Percentiles rank a stretch among this genome's conserved stretches.
Evolutionary conservation across 2,888 invertebrate genomes (phyloP).

Genomic region (Sceliomorpha sp.): DNA sequence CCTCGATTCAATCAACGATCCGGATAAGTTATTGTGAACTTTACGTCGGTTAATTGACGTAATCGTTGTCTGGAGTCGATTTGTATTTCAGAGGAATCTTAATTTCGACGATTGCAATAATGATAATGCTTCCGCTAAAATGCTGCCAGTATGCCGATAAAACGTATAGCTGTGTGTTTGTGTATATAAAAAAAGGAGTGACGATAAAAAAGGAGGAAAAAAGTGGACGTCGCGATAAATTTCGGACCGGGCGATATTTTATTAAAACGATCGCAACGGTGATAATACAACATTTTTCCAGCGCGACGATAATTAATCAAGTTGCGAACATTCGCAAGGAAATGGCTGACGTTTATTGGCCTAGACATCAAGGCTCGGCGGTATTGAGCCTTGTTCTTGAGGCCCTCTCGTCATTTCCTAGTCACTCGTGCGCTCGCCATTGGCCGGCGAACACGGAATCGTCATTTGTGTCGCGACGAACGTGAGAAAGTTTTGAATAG

Average conservation of each 20-base stretch:
- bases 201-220: no score
- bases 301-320: slow-evolving; percentile 1
- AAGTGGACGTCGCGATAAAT: no score
- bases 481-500: slow-evolving; percentile 59
- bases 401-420: slow-evolving; percentile 32
- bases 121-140: slow-evolving; percentile 12
- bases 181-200: no score
- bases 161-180: no score
- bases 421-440: slow-evolving; percentile 20
- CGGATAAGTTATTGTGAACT: slow-evolving; percentile 46
- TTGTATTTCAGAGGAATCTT: slow-evolving; percentile 38
- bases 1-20: slow-evolving; percentile 46
- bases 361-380: slow-evolving; percentile 36
- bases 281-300: neutral
- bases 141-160: slow-evolving; percentile 23
- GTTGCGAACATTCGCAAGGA: neutral
- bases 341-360: slow-evolving; percentile 15
- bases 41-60: slow-evolving; percentile 46
- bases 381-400: slow-evolving; percentile 7
- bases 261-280: no score
- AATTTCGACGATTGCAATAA: slow-evolving; percentile 8
- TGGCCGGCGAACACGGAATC: slow-evolving; percentile 59
- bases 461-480: slow-evolving; percentile 61
- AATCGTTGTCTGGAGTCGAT: slow-evolving; percentile 20
- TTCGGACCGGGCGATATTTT: no score